Conservation (phyloP, 2,888 invertebrate genomes). For the Cancer borealis region DNA sequence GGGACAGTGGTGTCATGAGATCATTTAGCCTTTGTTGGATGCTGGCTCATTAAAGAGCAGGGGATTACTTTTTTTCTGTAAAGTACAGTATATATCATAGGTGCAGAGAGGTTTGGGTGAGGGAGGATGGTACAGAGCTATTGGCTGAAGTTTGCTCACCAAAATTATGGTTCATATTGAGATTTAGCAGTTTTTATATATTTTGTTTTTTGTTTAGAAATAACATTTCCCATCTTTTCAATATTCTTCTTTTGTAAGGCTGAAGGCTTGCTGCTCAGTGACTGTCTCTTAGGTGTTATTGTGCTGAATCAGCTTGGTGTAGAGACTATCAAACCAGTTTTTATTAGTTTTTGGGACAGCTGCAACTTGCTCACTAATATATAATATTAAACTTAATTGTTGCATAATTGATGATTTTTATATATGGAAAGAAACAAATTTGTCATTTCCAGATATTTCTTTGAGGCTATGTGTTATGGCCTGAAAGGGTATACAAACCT, state of each 20-base stretch:
- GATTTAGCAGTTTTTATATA: not conserved
- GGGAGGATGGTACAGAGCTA: not conserved
- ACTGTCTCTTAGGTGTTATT: conserved; percentile 3
- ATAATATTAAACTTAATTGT: not conserved
- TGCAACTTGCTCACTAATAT: conserved; percentile 14
- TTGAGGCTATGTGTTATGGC: not conserved
- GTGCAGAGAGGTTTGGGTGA: not conserved
- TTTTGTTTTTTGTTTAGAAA: not conserved
- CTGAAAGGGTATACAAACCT: not conserved
- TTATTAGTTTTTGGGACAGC: not conserved
- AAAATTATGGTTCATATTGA: conserved; percentile 6
- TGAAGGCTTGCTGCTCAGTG: conserved; percentile 25
- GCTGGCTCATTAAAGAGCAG: not conserved
- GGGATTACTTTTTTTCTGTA: not conserved
- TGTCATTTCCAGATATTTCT: not conserved
- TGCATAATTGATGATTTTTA: not conserved
- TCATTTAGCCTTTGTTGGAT: not conserved
- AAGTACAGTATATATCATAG: not conserved
- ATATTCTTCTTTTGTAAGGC: conserved; percentile 36
- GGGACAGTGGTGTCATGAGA: not conserved
- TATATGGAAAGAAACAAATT: not conserved
- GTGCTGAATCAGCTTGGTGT: not conserved
- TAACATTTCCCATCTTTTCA: not conserved
- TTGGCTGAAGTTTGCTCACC: not conserved
- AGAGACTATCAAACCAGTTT: not conserved